These are phyloP conservation scores for Bubo blakistoni DNA, from an alignment of 2,113 vertebrate genomes.

Conservation along the genomic window DNA sequence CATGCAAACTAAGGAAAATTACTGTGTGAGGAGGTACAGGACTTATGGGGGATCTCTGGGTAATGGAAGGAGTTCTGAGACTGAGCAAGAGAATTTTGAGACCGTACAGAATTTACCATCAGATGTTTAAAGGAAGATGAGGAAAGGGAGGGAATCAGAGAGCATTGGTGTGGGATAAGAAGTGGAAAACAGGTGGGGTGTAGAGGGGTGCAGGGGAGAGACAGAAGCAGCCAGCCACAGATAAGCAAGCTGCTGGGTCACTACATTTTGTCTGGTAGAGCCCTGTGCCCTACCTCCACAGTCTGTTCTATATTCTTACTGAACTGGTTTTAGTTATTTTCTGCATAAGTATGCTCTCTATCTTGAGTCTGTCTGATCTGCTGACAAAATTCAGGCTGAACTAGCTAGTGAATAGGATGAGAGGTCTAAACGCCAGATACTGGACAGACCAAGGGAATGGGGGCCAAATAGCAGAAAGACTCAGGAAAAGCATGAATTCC, in stretches of 20 bases:
- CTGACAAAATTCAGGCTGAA: background rate
- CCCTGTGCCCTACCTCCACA: fast-evolving
- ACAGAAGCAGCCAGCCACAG: background rate
- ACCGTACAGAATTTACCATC: background rate
- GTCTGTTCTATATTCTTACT: background rate
- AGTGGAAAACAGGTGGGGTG: background rate
- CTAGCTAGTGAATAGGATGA: background rate
- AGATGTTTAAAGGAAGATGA: background rate
- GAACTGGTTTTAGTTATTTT: background rate
- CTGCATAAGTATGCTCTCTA: background rate
- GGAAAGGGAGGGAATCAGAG: background rate
- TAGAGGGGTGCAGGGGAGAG: background rate
- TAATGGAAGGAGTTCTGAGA: background rate
- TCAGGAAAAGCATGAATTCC: background rate
- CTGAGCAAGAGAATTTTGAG: background rate
- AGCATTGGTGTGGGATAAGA: background rate
- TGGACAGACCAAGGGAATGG: background rate
- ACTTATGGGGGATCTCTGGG: background rate
- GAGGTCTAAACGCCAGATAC: background rate
- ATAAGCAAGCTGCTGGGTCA: background rate
- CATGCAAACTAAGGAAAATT: background rate
- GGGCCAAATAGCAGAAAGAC: background rate
- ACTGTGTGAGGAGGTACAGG: background rate
- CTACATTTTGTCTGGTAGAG: background rate
- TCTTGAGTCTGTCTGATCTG: background rate